A percentile compares a stretch with the other conserved stretches of the same genome.
These are phyloP conservation scores for Nysson spinosus DNA, from an alignment of 2,888 invertebrate species.

Conservation along the genomic window DNA sequence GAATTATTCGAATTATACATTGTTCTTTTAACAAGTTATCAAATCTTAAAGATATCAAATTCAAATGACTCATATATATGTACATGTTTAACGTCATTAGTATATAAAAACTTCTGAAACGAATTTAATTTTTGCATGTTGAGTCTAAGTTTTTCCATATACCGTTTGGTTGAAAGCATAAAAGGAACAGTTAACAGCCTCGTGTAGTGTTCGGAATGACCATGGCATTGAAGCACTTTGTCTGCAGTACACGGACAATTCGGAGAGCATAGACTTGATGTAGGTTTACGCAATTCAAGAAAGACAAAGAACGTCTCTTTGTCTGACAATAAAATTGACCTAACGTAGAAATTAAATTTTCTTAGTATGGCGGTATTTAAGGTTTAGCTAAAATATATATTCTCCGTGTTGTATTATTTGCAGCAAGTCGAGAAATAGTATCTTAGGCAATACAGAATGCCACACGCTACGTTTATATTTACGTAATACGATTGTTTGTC, in stretches of 20 bases:
- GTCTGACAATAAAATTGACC: too few relatives aligned
- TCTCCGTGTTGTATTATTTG: not conserved
- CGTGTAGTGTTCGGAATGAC: constrained; percentile 28
- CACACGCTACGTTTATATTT: constrained; percentile 28
- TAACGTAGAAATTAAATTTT: too few relatives aligned
- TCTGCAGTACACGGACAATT: constrained; percentile 14
- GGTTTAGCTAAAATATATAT: too few relatives aligned
- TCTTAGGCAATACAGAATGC: constrained; percentile 28
- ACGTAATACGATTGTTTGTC: constrained; percentile 13
- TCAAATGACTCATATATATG: too few relatives aligned
- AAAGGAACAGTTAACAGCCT: constrained; percentile 19
- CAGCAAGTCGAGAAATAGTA: not conserved
- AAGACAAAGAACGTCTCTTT: not conserved
- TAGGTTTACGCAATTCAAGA: too few relatives aligned
- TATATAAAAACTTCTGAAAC: too few relatives aligned
- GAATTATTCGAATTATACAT: too few relatives aligned
- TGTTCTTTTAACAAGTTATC: too few relatives aligned
- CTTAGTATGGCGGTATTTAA: too few relatives aligned
- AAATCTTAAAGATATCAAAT: too few relatives aligned
- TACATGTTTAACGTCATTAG: too few relatives aligned
- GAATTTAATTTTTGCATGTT: not conserved
- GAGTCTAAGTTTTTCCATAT: not conserved
- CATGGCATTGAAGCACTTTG: constrained; percentile 56
- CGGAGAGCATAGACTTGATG: constrained; percentile 2
- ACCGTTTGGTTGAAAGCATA: constrained; percentile 32